phyloP scores from a whole-genome alignment of 2,797 vertebrate genomes.

The Hippocampus kuda region DNA sequence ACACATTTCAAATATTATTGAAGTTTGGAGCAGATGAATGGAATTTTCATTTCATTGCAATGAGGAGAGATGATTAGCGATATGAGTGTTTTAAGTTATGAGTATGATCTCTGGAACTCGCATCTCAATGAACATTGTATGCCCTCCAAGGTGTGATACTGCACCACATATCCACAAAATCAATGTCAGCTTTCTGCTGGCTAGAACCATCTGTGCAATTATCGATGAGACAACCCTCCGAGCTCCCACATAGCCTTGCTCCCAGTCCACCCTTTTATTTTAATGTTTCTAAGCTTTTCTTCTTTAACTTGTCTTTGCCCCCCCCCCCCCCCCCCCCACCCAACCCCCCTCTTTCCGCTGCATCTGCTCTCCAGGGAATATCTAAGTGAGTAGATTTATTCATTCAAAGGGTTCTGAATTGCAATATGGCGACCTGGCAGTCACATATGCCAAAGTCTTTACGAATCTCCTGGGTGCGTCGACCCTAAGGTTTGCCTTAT shows the following conservation, averaged over 20 bases:
- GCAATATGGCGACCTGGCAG: conserved; percentile 56
- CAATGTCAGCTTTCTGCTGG: conserved; percentile 13
- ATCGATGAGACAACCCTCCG: conserved; percentile 35
- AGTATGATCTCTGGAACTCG: background rate
- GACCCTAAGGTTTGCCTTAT: conserved; percentile 58
- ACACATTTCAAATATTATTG: no score
- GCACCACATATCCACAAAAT: conserved; percentile 29
- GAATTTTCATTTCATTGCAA: no score
- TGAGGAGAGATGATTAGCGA: no score
- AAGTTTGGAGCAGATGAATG: no score
- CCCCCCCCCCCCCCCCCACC: conserved; percentile 11
- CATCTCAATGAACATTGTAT: background rate
- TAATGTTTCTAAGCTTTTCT: conserved; percentile 33
- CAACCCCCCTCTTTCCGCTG: conserved; percentile 29
- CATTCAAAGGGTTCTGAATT: conserved; percentile 65
- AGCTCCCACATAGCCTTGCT: conserved; percentile 31
- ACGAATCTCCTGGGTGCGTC: conserved; percentile 49
- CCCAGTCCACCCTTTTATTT: conserved; percentile 35
- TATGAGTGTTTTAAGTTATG: no score
- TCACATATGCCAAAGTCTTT: conserved; percentile 61
- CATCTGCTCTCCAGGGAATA: conserved; percentile 49
- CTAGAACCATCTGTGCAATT: conserved; percentile 45
- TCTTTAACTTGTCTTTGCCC: conserved; percentile 21
- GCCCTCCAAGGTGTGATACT: conserved; percentile 14
- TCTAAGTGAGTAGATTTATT: conserved; percentile 68